A percentile compares a stretch with the other conserved stretches of the same genome.
Conservation (phyloP, 2,888 invertebrate genomes). For the Chelonus formosanus region DNA sequence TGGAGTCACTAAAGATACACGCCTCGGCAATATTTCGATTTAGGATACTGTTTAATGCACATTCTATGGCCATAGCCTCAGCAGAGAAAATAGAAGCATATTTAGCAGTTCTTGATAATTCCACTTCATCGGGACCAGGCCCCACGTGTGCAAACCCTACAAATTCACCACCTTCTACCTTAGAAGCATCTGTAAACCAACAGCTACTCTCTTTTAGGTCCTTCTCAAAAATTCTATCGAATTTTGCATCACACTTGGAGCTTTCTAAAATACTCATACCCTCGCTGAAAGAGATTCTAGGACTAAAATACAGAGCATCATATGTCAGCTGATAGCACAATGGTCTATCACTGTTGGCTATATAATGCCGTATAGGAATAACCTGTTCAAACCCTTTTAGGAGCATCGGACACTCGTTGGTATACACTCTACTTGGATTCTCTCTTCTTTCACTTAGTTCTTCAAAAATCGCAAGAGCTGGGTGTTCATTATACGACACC, state of each 20-base stretch:
- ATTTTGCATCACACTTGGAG: neutral
- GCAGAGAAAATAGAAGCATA: conserved; percentile 12
- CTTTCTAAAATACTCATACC: neutral
- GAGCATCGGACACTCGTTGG: neutral
- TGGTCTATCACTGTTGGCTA: neutral
- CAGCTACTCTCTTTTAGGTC: neutral
- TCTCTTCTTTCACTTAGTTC: neutral
- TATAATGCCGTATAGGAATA: neutral
- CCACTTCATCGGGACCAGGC: neutral
- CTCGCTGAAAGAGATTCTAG: neutral
- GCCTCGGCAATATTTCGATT: neutral
- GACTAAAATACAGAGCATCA: neutral
- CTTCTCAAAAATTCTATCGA: neutral
- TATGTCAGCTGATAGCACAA: neutral
- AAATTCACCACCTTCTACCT: neutral
- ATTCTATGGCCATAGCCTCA: conserved; percentile 10
- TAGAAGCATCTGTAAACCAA: conserved; percentile 10
- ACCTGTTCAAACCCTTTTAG: neutral
- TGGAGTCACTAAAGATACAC: conserved; percentile 3
- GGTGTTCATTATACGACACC: neutral
- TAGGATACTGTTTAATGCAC: neutral
- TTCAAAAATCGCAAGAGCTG: neutral
- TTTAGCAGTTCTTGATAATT: neutral
- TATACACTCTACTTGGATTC: neutral
- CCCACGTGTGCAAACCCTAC: conserved; percentile 1